These are phyloP conservation scores for Malthinus flaveolus DNA, from an alignment of 2,888 invertebrate species.

Conservation along the genomic window DNA sequence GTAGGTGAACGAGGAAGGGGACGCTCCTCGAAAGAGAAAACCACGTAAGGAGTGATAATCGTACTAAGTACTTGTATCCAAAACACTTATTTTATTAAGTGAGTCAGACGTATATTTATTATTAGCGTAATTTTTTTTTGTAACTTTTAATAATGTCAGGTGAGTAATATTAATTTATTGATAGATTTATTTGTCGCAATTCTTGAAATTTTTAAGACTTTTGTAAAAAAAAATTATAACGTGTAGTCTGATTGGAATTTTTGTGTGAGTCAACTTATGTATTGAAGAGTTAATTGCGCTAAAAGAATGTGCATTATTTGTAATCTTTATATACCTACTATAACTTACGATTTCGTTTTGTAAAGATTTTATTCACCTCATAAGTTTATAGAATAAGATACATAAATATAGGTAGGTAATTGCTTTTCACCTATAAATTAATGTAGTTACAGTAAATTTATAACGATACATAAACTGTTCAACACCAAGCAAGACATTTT, in stretches of 20 bases:
- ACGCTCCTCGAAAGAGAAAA: conserved; percentile 49
- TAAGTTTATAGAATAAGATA: background rate
- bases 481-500: conserved; percentile 3
- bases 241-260: conserved; percentile 1
- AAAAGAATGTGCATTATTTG: no score
- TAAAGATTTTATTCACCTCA: background rate
- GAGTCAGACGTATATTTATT: conserved; percentile 25
- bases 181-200: background rate
- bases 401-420: background rate
- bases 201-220: conserved; percentile 2
- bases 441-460: background rate
- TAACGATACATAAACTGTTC: background rate
- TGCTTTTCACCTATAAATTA: conserved; percentile 3
- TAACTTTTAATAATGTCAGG: background rate
- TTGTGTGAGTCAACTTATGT: conserved; percentile 1
- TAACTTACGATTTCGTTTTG: background rate
- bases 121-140: background rate
- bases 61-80: background rate
- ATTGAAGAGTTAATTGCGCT: background rate
- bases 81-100: conserved; percentile 24
- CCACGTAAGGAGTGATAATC: conserved; percentile 48
- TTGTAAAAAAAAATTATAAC: conserved; percentile 4
- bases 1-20: conserved; percentile 35
- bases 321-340: no score
- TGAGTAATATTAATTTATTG: background rate